Conservation (phyloP, 2,113 vertebrate species). For the Thomomys bottae region DNA sequence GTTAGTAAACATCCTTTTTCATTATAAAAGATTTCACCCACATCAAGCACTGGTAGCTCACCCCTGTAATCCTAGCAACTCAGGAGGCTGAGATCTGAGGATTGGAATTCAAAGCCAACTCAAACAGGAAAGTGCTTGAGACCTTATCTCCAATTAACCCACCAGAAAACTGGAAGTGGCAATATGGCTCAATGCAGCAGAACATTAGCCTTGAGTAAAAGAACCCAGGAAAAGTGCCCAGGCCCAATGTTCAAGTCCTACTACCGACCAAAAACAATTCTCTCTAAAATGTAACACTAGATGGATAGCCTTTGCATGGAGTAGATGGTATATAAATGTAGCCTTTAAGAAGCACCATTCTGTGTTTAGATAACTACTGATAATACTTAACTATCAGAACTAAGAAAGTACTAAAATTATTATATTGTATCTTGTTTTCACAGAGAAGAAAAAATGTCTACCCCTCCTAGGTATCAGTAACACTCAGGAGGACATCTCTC, state of each 20-base stretch:
- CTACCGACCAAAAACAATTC: not conserved
- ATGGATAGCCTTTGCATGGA: not conserved
- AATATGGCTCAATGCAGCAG: too few species aligned
- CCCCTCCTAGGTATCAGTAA: not conserved
- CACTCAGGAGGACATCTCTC: not conserved
- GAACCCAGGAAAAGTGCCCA: too few species aligned
- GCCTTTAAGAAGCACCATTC: not conserved
- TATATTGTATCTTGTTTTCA: constrained; percentile 46
- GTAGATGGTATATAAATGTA: not conserved
- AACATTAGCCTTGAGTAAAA: too few species aligned
- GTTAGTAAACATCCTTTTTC: not conserved
- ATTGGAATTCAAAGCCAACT: too few species aligned
- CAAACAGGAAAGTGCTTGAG: too few species aligned
- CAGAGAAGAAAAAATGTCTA: constrained; percentile 20
- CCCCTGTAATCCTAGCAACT: too few species aligned
- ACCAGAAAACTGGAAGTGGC: too few species aligned
- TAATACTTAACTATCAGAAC: constrained; percentile 13
- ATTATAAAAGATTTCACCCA: constrained; percentile 16
- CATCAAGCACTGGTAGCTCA: too few species aligned
- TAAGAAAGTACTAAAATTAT: not conserved
- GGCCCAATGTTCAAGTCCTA: too few species aligned
- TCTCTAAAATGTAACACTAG: not conserved
- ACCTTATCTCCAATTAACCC: too few species aligned
- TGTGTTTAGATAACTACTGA: not conserved
- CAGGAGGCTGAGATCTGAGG: too few species aligned